Conservation (phyloP, 2,113 vertebrate species). For the Sphyrna mokarran region DNA sequence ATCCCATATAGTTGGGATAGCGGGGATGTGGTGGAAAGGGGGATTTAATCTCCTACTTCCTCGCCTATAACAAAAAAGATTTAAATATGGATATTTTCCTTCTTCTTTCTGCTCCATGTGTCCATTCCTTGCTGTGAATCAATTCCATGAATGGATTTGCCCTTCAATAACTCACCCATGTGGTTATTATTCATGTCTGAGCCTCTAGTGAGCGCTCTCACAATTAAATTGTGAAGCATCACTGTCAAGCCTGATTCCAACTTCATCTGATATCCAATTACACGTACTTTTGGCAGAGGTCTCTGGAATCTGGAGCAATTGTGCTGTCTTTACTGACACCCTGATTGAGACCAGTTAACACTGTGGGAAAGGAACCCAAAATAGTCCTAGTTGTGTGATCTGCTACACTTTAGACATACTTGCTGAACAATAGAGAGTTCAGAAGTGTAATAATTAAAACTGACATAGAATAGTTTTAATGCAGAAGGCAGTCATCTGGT, state of each 20-base stretch:
- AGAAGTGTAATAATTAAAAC: neutral
- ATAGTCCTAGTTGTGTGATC: neutral
- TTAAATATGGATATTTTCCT: neutral
- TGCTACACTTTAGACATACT: neutral
- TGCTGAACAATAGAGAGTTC: neutral
- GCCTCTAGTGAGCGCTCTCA: neutral
- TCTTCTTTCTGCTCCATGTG: neutral
- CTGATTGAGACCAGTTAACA: neutral
- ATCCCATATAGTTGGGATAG: neutral
- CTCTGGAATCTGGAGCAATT: neutral
- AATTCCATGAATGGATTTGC: neutral
- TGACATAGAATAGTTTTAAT: neutral
- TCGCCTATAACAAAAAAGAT: neutral
- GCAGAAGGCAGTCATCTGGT: too few species aligned
- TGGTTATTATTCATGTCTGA: neutral
- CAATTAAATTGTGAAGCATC: neutral
- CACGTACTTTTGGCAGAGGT: neutral
- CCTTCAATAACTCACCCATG: neutral
- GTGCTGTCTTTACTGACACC: neutral
- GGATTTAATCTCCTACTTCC: neutral
- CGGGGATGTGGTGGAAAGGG: too few species aligned
- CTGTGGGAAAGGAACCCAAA: neutral
- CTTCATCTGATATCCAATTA: neutral
- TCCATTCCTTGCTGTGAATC: neutral
- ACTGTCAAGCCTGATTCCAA: neutral